Conservation (phyloP, 2,113 vertebrate species). For the Macheiramphus alcinus region DNA sequence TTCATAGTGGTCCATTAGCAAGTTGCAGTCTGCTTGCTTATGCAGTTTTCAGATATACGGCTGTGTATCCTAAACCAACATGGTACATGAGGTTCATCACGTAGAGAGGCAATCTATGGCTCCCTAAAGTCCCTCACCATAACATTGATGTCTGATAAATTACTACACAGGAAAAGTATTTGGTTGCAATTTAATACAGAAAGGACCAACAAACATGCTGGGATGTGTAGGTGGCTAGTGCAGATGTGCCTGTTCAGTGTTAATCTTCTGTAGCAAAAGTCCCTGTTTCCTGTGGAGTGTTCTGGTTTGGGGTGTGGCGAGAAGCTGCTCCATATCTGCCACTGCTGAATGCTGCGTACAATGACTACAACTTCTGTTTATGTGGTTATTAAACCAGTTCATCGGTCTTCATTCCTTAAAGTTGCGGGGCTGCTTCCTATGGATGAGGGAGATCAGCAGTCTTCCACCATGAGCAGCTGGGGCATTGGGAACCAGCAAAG, state of each 20-base stretch:
- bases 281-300: background rate
- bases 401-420: background rate
- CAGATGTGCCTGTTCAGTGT: background rate
- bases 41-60: background rate
- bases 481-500: accelerated
- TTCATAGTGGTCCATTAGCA: background rate
- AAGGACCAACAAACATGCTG: background rate
- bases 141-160: background rate
- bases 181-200: background rate
- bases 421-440: background rate
- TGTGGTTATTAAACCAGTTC: background rate
- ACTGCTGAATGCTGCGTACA: background rate
- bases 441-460: background rate
- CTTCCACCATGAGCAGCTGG: background rate
- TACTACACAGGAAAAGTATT: background rate
- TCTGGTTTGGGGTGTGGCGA: background rate
- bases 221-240: background rate
- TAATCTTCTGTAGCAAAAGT: background rate
- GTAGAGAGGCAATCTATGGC: background rate
- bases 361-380: background rate
- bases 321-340: background rate
- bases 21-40: background rate
- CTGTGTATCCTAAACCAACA: accelerated
- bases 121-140: accelerated
- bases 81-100: background rate